Percentiles rank a stretch among this genome's conserved stretches.
phyloP scores from a whole-genome alignment of 2,888 invertebrate genomes.

The Diadromus collaris region DNA sequence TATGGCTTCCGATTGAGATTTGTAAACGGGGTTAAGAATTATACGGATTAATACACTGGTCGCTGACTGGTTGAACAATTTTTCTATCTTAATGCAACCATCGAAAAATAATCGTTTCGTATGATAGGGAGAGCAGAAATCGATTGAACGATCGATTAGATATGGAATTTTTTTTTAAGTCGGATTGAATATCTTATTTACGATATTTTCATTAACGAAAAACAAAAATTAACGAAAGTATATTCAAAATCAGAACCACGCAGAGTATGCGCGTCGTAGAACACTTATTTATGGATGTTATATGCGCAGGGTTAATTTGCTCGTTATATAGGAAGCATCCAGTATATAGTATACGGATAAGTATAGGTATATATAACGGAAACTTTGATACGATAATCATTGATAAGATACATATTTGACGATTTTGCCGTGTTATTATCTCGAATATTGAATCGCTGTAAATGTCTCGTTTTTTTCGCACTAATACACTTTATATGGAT shows the following conservation, averaged over 20 bases:
- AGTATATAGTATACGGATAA: too few species aligned
- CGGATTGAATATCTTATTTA: too few species aligned
- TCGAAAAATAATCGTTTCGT: too few species aligned
- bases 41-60: too few species aligned
- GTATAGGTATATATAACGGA: background rate
- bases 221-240: background rate
- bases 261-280: background rate
- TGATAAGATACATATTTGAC: slow-evolving; percentile 4
- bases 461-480: background rate
- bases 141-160: too few species aligned
- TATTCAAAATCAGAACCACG: background rate
- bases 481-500: background rate
- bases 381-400: slow-evolving; percentile 2
- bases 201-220: too few species aligned
- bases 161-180: too few species aligned
- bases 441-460: background rate
- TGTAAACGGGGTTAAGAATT: too few species aligned
- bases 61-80: too few species aligned
- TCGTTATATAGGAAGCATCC: slow-evolving; percentile 4
- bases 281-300: background rate
- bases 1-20: too few species aligned
- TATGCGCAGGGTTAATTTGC: background rate
- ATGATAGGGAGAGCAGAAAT: too few species aligned
- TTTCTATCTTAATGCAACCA: too few species aligned
- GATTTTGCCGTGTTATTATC: background rate